phyloP scores from a whole-genome alignment of 2,888 invertebrate species.

The Matsumyia berberina region DNA sequence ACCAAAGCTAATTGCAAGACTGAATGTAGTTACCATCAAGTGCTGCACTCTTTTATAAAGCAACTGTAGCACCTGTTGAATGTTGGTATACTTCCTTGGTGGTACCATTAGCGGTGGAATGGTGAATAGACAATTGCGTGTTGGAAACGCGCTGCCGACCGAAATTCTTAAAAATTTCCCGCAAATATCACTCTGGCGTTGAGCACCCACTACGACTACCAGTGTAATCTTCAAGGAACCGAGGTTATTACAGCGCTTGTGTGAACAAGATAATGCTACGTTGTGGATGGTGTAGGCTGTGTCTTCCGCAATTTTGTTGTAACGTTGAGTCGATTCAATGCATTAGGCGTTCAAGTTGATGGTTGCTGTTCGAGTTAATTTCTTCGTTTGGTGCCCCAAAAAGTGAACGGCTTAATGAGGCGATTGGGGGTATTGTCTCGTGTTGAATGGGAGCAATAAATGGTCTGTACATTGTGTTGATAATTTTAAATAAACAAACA shows the following conservation, averaged over 20 bases:
- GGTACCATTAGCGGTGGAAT: slow-evolving; percentile 45
- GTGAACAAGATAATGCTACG: slow-evolving; percentile 35
- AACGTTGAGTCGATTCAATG: background rate
- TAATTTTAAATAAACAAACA: too few relatives aligned
- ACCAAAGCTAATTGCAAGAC: slow-evolving; percentile 44
- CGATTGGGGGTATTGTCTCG: slow-evolving; percentile 3
- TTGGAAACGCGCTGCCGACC: slow-evolving; percentile 35
- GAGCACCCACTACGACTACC: slow-evolving; percentile 29
- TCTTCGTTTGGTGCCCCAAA: slow-evolving; percentile 45
- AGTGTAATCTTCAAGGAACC: slow-evolving; percentile 51
- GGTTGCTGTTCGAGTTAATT: slow-evolving; percentile 18
- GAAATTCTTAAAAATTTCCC: slow-evolving; percentile 62
- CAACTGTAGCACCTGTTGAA: slow-evolving; percentile 15
- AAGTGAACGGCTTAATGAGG: slow-evolving; percentile 38
- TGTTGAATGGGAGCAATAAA: background rate
- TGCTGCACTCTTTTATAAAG: slow-evolving; percentile 65
- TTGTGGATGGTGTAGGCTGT: slow-evolving; percentile 17
- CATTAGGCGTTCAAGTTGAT: background rate
- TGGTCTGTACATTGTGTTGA: too few relatives aligned
- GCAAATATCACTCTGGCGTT: slow-evolving; percentile 53
- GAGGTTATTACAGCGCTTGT: slow-evolving; percentile 52
- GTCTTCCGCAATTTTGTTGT: slow-evolving; percentile 56
- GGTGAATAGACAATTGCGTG: slow-evolving; percentile 53
- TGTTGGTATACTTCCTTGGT: slow-evolving; percentile 62
- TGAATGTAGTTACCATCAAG: slow-evolving; percentile 56